Evolutionary conservation across 2,113 vertebrate species (phyloP).

Genomic region (Heteronetta atricapilla): DNA sequence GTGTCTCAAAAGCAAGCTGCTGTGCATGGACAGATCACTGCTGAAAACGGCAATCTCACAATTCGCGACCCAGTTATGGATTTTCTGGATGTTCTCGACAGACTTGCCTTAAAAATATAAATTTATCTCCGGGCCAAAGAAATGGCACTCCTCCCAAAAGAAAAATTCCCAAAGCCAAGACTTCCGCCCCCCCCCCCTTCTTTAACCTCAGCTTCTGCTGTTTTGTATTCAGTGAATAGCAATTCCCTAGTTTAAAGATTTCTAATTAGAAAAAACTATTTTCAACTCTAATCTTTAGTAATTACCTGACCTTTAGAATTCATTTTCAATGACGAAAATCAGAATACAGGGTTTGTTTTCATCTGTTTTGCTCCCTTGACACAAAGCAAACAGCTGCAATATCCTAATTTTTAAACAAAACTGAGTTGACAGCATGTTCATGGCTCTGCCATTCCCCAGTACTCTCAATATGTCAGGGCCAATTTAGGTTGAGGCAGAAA

Average conservation of each 20-base stretch:
- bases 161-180: background rate
- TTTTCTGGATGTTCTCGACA: background rate
- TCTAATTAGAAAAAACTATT: background rate
- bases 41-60: background rate
- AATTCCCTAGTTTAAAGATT: background rate
- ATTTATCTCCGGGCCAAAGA: background rate
- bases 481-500: background rate
- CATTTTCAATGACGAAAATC: background rate
- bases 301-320: slow-evolving; percentile 1
- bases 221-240: background rate
- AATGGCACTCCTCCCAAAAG: background rate
- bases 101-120: background rate
- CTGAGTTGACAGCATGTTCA: background rate
- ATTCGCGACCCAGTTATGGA: background rate
- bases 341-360: background rate
- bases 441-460: background rate
- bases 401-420: background rate
- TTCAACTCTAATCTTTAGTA: background rate
- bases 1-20: background rate
- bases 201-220: background rate
- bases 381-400: background rate
- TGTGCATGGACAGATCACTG: background rate
- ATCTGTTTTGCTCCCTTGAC: background rate
- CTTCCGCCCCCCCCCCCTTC: background rate
- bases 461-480: background rate